These are phyloP conservation scores for Timema podura DNA, from an alignment of 2,888 invertebrate genomes.

Conservation along the genomic window DNA sequence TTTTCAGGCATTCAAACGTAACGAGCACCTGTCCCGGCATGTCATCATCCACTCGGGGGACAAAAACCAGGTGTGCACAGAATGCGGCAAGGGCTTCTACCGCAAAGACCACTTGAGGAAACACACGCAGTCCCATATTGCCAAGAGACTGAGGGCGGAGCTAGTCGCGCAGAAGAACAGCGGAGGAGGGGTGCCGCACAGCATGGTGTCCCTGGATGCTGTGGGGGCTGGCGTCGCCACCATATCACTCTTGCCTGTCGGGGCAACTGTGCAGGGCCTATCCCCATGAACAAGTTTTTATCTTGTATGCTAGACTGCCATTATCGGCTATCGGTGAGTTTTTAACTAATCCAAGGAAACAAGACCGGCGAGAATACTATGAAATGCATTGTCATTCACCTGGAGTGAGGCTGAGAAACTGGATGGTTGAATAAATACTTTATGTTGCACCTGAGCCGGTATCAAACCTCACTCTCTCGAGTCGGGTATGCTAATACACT, in stretches of 20 bases:
- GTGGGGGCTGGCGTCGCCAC: constrained; percentile 26
- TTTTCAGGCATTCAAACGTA: constrained; percentile 45
- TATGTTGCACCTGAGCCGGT: too few relatives aligned
- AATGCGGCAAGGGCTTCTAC: constrained; percentile 51
- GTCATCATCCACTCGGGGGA: constrained; percentile 51
- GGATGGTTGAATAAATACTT: too few relatives aligned
- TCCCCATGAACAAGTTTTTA: constrained; percentile 14
- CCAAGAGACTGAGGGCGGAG: constrained; percentile 25
- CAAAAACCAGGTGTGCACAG: constrained; percentile 48
- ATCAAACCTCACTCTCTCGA: too few relatives aligned
- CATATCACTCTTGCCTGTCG: constrained; percentile 26
- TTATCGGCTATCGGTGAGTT: too few relatives aligned
- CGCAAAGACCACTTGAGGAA: constrained; percentile 51
- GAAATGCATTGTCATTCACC: too few relatives aligned
- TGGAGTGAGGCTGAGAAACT: too few relatives aligned
- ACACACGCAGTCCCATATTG: constrained; percentile 42
- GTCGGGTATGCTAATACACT: too few relatives aligned
- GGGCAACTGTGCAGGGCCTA: constrained; percentile 27
- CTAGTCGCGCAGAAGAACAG: constrained; percentile 20
- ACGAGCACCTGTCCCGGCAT: constrained; percentile 52
- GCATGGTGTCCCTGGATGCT: constrained; percentile 22
- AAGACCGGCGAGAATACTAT: too few relatives aligned
- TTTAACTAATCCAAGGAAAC: too few relatives aligned
- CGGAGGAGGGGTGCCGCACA: constrained; percentile 15
- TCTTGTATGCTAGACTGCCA: too few relatives aligned